Evolutionary conservation across 2,797 vertebrate genomes (phyloP), one percentile per base, ranked within the genome.

Genomic region (Perodicticus potto): DNA sequence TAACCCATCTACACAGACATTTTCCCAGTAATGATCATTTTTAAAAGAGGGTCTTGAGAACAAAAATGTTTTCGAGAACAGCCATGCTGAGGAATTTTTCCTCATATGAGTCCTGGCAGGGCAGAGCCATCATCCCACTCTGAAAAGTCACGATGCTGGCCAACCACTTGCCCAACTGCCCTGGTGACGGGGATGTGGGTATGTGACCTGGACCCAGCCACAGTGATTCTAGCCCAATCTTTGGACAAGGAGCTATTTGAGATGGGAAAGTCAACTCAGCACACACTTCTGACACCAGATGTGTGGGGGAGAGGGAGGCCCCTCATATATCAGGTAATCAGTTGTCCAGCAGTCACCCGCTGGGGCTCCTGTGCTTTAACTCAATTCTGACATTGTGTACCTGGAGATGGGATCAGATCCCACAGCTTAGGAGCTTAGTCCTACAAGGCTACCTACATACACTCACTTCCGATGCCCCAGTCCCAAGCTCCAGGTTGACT

Each of bases 91-190:
- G 23, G 12, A 84, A 43, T 83, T 74, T 57, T 37, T 59, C 17
- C n/a, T 23, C 59, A 11, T 10, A 1, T 13, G 74, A 23, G 5
- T 14, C 17, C 2, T 5, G 6, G 22, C 0, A 1, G 8, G 57
- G 29, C 72, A 83, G 12, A 49, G 14, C 3, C 23, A 27, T 32
- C 17, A 29, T 23, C 3, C 32, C 1, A 0, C 53, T 19, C 0
- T 29, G 34, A 55, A 70, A 53, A 55, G 29, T 3, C 9, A 8
- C 14, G 1, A 16, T 53, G n/a, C 37, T 7, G 23, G 57, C n/a
- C 3, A 16, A 0, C 37, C 32, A 0, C 23, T 12, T 57, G 45
- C 55, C 4, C 19, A 37, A 29, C 55, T 25, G 20, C 27, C 63
- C 20, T 45, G 17, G 37, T 17, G 61, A 43, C 4, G 4, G 1